Base-by-base conservation (phyloP, 2,797 vertebrate species). In the Poeciliopsis paucimaculata region DNA sequence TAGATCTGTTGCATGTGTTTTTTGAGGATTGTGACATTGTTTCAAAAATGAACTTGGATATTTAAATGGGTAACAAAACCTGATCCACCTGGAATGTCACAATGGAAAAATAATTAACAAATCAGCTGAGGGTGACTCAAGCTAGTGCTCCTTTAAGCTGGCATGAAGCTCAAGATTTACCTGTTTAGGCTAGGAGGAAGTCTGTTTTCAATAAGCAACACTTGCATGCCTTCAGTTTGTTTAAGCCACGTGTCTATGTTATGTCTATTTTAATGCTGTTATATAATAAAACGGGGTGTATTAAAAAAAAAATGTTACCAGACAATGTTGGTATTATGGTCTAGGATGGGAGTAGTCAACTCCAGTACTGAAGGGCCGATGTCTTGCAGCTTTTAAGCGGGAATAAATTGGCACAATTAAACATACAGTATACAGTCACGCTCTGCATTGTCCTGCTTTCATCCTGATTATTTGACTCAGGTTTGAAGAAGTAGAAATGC, bases 261-360 rank as follows among this genome's bases (percentile, higher is more conserved):
- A 72, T 53, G 34, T 1, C 75, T 34, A 18, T 55, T 57, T 55
- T 41, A 8, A 8, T n/a, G 41, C 4, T 49, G n/a, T 20, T 41
- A 0, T 53, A 11, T 53, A 10, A 26, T 53, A 53, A 53, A 53
- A 51, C 7, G 0, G 20, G 49, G 49, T 51, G 20, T 51, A 51
- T 51, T 51, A 7, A 23, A 51, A 51, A 51, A 49, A 26, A 53
- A 0, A 3, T 53, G 8, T 53, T 53, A 12, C 55, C 70, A 79
- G 75, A 86, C 77, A 39, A 43, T 89, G 83, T 86, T 66, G 79
- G 88, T 79, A 77, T 28, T 75, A 82, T 89, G 90, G 86, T 95
- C 93, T 91, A 82, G 86, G 88, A 93, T 53, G 23, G 23, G 51
- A 53, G 51, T 10, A 53, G 26, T 53, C 51, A 53, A 53, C 23